Evolutionary conservation across 2,888 invertebrate genomes (phyloP).

Genomic region (Drosophila anomalata): DNA sequence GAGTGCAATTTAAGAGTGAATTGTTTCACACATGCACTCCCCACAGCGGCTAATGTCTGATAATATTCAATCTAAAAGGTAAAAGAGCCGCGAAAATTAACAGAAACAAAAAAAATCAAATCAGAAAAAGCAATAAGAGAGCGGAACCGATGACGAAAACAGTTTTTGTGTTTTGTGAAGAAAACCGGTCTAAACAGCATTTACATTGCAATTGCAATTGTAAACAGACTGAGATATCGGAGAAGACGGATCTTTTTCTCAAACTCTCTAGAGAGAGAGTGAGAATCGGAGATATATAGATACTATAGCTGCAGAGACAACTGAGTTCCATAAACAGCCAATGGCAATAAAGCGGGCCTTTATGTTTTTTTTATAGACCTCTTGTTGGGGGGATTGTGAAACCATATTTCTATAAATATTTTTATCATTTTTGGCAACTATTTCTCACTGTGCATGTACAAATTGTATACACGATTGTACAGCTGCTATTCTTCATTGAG

Average conservation of each 20-base stretch:
- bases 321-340: slow-evolving; percentile 20
- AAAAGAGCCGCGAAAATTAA: slow-evolving; percentile 27
- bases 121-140: slow-evolving; percentile 6
- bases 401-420: too few relatives aligned
- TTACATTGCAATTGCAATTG: slow-evolving; percentile 56
- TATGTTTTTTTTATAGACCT: too few relatives aligned
- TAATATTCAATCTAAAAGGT: slow-evolving; percentile 13
- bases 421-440: not conserved
- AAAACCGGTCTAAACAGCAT: slow-evolving; percentile 76
- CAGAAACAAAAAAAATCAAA: slow-evolving; percentile 18
- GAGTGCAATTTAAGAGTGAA: slow-evolving; percentile 35
- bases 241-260: not conserved
- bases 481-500: slow-evolving; percentile 39
- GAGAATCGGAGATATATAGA: slow-evolving; percentile 1
- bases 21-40: slow-evolving; percentile 26
- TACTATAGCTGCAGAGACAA: not conserved
- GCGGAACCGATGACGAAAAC: slow-evolving; percentile 49
- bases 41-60: slow-evolving; percentile 36
- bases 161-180: slow-evolving; percentile 40
- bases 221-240: slow-evolving; percentile 26
- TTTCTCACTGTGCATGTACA: slow-evolving; percentile 15
- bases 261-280: slow-evolving; percentile 8
- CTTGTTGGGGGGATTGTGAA: too few relatives aligned
- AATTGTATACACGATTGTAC: slow-evolving; percentile 31
- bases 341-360: slow-evolving; percentile 15